Evolutionary conservation across 2,113 vertebrate genomes (phyloP), one percentile per base, ranked within the genome.

Genomic region (Pangasianodon gigas): DNA sequence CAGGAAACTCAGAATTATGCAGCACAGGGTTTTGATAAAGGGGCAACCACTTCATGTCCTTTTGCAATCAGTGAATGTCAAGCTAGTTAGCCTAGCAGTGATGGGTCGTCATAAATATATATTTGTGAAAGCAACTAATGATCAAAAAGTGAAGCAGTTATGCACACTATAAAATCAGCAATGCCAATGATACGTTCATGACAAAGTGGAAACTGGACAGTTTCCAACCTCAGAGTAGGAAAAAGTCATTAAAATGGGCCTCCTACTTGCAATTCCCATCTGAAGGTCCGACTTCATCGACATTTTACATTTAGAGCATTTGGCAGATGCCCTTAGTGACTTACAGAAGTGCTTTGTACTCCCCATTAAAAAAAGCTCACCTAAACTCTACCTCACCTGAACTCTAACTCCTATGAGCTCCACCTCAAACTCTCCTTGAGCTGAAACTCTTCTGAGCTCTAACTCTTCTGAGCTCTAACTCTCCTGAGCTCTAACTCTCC

Each of bases 1-100:
- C 44, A 67, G 79, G 71, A 89, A 79, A 80, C 88, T 54, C 24
- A 79, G 60, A 91, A 89, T 87, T 88, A 89, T 75, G 74, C 71
- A 74, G 11, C n/a, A 46, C 54, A 56, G 85, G 58, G 21, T 14
- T 21, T 60, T 87, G 89, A 90, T 90, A 90, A 92, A 90, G 89
- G 88, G 88, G 90, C 87, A 29, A n/a, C 0, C 26, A n/a, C 29
- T n/a, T 14, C 11, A 75, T 88, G 80, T 75, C 19, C 82, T 51
- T 44, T 74, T 85, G 6, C 71, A 32, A 41, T 51, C 32, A 41
- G 24, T 9, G 37, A 2, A 32, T 52, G 32, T 48, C 51, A 48
- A 29, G 51, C n/a, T 37, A 71, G 16, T 44, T 41, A 75, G 65
- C 26, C 26, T 29, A 65, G 24, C 21, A 79, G 75, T 11, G 44